Evolutionary conservation across 2,113 vertebrate genomes (phyloP).

Genomic region (Strix aluco): DNA sequence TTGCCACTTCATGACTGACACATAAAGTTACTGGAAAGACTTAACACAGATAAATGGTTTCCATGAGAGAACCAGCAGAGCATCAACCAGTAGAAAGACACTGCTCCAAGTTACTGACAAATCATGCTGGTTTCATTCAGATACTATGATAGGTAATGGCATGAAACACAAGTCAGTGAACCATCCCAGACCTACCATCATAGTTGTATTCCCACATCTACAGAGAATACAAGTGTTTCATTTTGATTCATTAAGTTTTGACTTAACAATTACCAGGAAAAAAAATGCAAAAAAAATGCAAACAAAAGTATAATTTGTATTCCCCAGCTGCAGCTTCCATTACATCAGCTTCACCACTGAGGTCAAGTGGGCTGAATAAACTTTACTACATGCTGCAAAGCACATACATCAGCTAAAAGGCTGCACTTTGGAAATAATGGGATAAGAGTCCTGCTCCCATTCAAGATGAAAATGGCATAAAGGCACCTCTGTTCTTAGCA

Average conservation of each 20-base stretch:
- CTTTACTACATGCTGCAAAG: not conserved
- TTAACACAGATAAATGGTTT: not conserved
- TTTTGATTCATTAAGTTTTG: not conserved
- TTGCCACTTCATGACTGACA: not conserved
- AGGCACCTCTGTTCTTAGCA: not conserved
- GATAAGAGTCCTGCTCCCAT: not conserved
- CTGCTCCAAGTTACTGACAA: not conserved
- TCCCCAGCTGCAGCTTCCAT: not conserved
- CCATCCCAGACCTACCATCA: not conserved
- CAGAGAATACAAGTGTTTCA: not conserved
- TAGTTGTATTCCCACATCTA: not conserved
- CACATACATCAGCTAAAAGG: not conserved
- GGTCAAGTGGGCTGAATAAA: constrained; percentile 25
- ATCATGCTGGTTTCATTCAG: not conserved
- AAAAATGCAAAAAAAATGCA: not conserved
- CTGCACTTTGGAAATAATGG: not conserved
- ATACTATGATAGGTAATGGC: not conserved
- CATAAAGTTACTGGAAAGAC: not conserved
- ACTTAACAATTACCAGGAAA: not conserved
- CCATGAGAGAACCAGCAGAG: not conserved
- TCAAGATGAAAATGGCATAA: not conserved
- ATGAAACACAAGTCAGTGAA: not conserved
- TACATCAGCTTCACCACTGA: not conserved
- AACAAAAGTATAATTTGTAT: not conserved
- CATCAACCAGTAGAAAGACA: not conserved